Evolutionary conservation across 2,888 invertebrate genomes (phyloP), one percentile per base, ranked within the genome.

Genomic region (Rhingia campestris): DNA sequence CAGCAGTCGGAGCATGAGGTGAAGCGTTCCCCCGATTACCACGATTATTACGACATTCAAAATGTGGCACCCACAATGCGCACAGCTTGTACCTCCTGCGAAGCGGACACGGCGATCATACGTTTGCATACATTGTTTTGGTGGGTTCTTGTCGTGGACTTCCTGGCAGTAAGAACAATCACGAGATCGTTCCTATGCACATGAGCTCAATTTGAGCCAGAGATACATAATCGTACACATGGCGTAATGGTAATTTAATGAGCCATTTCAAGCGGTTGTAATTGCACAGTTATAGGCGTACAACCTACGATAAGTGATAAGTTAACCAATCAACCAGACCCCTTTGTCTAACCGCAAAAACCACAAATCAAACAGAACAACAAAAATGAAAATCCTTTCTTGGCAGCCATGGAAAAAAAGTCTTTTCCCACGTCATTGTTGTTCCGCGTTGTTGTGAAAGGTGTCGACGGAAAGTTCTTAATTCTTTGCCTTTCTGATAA

Each of bases 41-140:
- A 79, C 82, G 82, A 79, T 82, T 82, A 82, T 82, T 82, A 82
- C 82, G 79, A 82, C 82, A 82, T 82, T 82, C 82, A 79, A 82
- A 82, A 82, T 82, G 82, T 82, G 82, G 79, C 82, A 82, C 82
- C 82, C 82, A 79, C 82, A 79, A 82, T 79, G 79, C 56, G 4
- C 45, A 45, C 10, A 56, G 45, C 45, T 33, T 30, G 58, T 73
- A 77, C 77, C 81, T 81, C 81, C 81, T 81, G 81, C 77, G 81
- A 73, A 73, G 76, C 66, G 81, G 66, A 72, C 56, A 66, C 12
- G 64, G 33, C 56, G 72, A 72, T 69, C 73, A 58, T 64, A 67
- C 58, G n/a, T 37, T 9, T 32, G 63, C 33, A 51, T 63, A 75
- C 53, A 51, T 51, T 69, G 64, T 61, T 3, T 35, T 53, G 35